Conservation (phyloP, 2,797 vertebrate genomes). For the Gorsachius magnificus region DNA sequence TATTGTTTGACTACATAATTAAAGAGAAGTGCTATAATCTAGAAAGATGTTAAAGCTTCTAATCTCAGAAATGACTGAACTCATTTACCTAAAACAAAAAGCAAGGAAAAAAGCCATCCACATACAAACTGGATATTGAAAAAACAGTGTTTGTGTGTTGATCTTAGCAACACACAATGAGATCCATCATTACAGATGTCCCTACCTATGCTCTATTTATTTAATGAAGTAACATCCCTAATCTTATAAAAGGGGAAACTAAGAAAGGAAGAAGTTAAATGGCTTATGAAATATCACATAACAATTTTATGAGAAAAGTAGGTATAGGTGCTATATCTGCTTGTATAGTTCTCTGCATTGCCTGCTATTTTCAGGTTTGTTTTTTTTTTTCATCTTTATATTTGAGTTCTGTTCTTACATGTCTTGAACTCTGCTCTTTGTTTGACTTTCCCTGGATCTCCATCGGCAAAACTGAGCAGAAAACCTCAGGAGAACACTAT, state of each 20-base stretch:
- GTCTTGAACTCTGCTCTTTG: neutral
- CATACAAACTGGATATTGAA: neutral
- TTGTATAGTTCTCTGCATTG: neutral
- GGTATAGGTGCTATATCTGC: neutral
- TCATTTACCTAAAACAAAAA: neutral
- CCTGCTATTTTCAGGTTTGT: neutral
- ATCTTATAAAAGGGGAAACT: neutral
- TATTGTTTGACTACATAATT: neutral
- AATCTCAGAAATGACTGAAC: neutral
- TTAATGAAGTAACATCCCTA: neutral
- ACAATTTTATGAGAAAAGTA: neutral
- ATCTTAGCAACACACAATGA: neutral
- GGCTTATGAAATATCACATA: neutral
- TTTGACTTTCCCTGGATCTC: neutral
- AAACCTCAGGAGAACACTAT: neutral
- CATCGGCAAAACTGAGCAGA: neutral
- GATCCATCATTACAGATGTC: neutral
- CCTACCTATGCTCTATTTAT: neutral
- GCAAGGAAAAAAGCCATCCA: fast-evolving
- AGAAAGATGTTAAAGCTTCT: neutral
- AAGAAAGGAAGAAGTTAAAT: neutral
- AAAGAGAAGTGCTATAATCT: neutral
- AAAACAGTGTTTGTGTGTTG: neutral
- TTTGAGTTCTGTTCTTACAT: neutral
- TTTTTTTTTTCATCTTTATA: neutral